Evolutionary conservation across 2,888 invertebrate genomes (phyloP), one percentile per base, ranked within the genome.

Genomic region (Lacanobia oleracea): DNA sequence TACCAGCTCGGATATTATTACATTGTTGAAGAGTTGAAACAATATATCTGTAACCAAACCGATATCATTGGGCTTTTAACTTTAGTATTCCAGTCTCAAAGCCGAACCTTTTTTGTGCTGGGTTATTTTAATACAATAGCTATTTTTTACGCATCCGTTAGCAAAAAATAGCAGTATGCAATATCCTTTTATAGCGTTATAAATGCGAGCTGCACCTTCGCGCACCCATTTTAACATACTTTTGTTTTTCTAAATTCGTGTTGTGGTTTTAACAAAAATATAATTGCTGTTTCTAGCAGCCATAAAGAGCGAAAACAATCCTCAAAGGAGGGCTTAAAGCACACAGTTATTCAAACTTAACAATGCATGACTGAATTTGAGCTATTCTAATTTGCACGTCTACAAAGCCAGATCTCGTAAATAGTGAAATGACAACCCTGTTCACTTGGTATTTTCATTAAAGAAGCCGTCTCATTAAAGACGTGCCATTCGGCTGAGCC

Each of bases 401-500:
- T 73, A 78, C 78, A 85, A 84, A 86, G 85, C 86, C 81, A 84
- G 86, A 84, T 85, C 83, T 75, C 63, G 74, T 79, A 83, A 79
- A 79, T 80, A 80, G 71, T 73, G 75, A 70, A 76, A 77, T 77
- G 88, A 89, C 88, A 90, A 88, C 88, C 88, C 89, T 88, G 89
- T 90, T 91, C 90, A 83, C 90, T 90, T 88, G 92, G 93, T 91
- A 94, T 94, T 94, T 94, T 93, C 93, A 94, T 94, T 95, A 94
- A 93, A 94, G 94, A 92, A 93, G 93, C 93, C 92, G 93, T 93
- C 93, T 94, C 95, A 94, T 94, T 95, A 94, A 91, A 93, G 93
- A 92, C 93, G 91, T 91, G 91, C 92, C 91, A 86, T 88, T 89
- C 89, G 90, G 86, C 90, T 89, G 89, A 88, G 79, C 85, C 88